phyloP scores from a whole-genome alignment of 2,888 invertebrate species.

The Thelaira solivaga region DNA sequence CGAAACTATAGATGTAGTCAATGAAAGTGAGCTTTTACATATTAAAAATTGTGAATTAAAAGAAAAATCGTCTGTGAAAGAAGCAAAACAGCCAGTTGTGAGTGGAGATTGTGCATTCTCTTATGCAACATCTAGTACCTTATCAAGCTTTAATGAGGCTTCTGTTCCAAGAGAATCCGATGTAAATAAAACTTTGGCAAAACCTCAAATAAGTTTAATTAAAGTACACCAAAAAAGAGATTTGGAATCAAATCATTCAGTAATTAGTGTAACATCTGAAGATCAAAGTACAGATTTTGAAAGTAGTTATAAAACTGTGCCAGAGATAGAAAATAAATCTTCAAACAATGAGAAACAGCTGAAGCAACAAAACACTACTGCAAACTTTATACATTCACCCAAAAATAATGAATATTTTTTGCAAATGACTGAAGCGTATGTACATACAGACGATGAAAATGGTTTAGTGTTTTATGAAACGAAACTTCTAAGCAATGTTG shows the following conservation, averaged over 20 bases:
- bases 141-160: not conserved
- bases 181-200: conserved; percentile 42
- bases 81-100: conserved; percentile 24
- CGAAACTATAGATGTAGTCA: conserved; percentile 68
- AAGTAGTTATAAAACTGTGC: conserved; percentile 69
- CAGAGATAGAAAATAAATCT: conserved; percentile 55
- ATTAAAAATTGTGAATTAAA: conserved; percentile 68
- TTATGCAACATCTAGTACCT: conserved; percentile 22
- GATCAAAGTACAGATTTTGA: conserved; percentile 59
- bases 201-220: conserved; percentile 65
- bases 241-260: conserved; percentile 15
- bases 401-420: conserved; percentile 70
- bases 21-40: conserved; percentile 70
- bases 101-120: conserved; percentile 37
- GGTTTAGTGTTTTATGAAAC: conserved; percentile 82
- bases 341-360: not conserved
- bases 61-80: conserved; percentile 16
- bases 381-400: conserved; percentile 67
- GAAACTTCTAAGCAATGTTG: conserved; percentile 69
- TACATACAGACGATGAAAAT: conserved; percentile 85
- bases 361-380: not conserved
- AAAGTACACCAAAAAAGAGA: conserved; percentile 65
- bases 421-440: conserved; percentile 84
- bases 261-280: not conserved
- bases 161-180: not conserved